Evolutionary conservation across 2,888 invertebrate genomes (phyloP).

Genomic region (Xestia c-nigrum): DNA sequence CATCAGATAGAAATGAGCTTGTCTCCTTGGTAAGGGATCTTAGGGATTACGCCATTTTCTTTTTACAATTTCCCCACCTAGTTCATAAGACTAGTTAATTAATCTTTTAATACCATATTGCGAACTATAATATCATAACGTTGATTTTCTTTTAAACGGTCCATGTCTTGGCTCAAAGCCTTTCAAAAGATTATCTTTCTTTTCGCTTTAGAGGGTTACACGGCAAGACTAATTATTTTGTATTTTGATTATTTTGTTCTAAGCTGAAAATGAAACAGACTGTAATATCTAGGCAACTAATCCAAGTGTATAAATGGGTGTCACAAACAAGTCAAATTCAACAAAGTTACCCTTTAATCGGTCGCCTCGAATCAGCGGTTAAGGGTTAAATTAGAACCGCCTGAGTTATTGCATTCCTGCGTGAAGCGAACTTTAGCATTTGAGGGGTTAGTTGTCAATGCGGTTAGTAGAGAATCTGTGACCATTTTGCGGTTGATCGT

Average conservation of each 20-base stretch:
- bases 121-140: constrained; percentile 24
- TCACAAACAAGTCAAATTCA: constrained; percentile 33
- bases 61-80: neutral
- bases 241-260: neutral
- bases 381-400: constrained; percentile 47
- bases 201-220: neutral
- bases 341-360: constrained; percentile 54
- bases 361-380: constrained; percentile 38
- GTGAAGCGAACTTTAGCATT: constrained; percentile 37
- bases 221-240: neutral
- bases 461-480: constrained; percentile 33
- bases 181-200: constrained; percentile 3
- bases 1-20: constrained; percentile 14
- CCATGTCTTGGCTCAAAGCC: neutral
- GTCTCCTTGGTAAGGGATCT: neutral
- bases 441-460: constrained; percentile 38
- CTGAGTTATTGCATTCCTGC: constrained; percentile 55
- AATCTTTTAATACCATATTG: constrained; percentile 45
- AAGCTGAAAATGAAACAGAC: neutral
- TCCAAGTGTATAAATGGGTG: too few relatives aligned
- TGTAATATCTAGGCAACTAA: neutral
- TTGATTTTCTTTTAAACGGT: constrained; percentile 22
- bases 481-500: constrained; percentile 36
- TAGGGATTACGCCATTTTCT: constrained; percentile 35
- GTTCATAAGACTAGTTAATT: constrained; percentile 10